Evolutionary conservation across 2,113 vertebrate genomes (phyloP), one percentile per base, ranked within the genome.

Genomic region (Micronisus gabar): DNA sequence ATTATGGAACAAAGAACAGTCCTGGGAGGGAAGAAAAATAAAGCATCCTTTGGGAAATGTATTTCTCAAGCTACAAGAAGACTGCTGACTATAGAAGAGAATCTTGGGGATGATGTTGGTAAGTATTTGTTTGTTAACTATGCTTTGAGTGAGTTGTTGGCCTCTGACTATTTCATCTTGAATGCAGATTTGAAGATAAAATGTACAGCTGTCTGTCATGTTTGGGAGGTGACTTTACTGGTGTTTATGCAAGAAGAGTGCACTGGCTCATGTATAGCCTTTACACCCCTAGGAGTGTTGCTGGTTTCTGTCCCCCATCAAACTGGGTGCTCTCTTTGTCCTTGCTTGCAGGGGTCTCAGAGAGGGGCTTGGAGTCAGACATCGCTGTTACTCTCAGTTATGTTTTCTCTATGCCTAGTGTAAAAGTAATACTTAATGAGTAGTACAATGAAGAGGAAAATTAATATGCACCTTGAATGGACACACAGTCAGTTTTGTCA

Each of bases 211-310:
- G 12, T 38, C 20, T 58, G 63, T 38, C 0, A 1, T 5, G 23
- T 43, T 45, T 72, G 34, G 32, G 59, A 53, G 38, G 45, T 66
- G 45, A 43, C 34, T 61, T 56, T 38, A 2, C 6, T 18, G 59
- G 50, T 41, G 16, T 21, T 78, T 4, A 7, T 15, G 19, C 7
- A 32, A 29, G 25, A 48, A 15, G 29, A 74, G 45, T 11, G 40
- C 4, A 6, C 13, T 52, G 38, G 43, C 22, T 65, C 21, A 6
- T 27, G 40, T 22, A 3, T 11, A 45, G 6, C 40, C 25, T 70
- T 14, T 2, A 2, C 5, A 20, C 30, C 32, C 21, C 22, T 36
- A 13, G 40, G 27, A 50, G 9, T 0, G 2, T 43, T 59, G 3
- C 56, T 43, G 58, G 19, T 48, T 40, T 45, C 66, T 86, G n/a